These are phyloP conservation scores for Champsocephalus esox DNA, from an alignment of 2,797 vertebrate genomes.

Conservation along the genomic window DNA sequence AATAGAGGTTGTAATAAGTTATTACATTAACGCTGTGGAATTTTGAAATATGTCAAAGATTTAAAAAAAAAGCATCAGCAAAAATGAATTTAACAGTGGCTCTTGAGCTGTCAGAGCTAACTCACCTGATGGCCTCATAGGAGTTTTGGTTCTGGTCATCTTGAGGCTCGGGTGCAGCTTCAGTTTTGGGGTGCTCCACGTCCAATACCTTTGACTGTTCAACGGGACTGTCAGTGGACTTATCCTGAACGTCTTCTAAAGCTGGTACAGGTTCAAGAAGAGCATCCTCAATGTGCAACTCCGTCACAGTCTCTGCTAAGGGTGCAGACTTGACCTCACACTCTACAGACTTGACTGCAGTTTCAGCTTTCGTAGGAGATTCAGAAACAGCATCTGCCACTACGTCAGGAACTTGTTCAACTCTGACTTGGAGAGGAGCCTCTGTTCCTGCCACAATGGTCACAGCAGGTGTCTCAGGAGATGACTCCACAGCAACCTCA, in stretches of 20 bases:
- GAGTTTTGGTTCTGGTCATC: constrained; percentile 22
- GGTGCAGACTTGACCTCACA: background rate
- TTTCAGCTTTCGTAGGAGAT: constrained; percentile 5
- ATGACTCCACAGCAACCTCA: background rate
- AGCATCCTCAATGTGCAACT: constrained; percentile 21
- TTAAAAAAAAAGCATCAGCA: too few relatives aligned
- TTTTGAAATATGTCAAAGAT: too few relatives aligned
- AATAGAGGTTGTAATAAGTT: too few relatives aligned
- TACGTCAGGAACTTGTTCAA: constrained; percentile 7
- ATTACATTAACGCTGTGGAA: too few relatives aligned
- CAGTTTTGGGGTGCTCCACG: background rate
- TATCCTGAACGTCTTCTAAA: constrained; percentile 20
- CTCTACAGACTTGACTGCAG: constrained; percentile 7
- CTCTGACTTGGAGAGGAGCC: background rate
- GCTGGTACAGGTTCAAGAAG: constrained; percentile 11
- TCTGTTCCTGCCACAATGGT: constrained; percentile 20
- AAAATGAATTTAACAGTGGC: background rate
- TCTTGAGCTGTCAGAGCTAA: background rate
- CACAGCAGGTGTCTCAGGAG: background rate
- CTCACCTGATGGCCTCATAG: constrained; percentile 48
- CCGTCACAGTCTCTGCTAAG: constrained; percentile 2
- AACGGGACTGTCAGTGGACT: background rate
- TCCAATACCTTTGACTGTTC: constrained; percentile 52
- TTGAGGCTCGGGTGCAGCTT: constrained; percentile 36
- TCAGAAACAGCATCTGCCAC: background rate